phyloP scores from a whole-genome alignment of 2,888 invertebrate species.

The Epinotia nisella region DNA sequence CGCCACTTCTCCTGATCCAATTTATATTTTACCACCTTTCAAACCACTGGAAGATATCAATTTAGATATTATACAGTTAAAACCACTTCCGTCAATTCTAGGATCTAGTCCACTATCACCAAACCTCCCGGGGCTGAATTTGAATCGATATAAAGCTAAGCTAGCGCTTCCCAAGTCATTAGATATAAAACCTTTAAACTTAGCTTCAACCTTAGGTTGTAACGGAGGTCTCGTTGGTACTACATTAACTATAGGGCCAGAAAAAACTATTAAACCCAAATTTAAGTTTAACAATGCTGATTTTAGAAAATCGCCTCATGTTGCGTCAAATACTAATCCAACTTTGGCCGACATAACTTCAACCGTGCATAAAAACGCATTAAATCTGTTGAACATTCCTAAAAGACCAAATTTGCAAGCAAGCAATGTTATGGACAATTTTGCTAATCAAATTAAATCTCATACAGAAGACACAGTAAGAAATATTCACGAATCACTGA shows the following conservation, averaged over 20 bases:
- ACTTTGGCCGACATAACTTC: constrained; percentile 53
- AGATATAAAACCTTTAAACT: constrained; percentile 58
- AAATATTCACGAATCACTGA: constrained; percentile 21
- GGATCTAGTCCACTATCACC: constrained; percentile 43
- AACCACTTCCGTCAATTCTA: constrained; percentile 49
- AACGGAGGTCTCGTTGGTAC: constrained; percentile 54
- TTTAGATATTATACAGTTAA: constrained; percentile 59
- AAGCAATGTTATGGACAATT: constrained; percentile 11
- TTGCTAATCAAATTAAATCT: constrained; percentile 30
- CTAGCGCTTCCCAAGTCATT: constrained; percentile 60
- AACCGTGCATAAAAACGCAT: constrained; percentile 50
- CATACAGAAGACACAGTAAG: constrained; percentile 19
- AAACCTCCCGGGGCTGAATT: constrained; percentile 53
- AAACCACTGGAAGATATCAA: constrained; percentile 55
- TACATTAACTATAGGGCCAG: constrained; percentile 52
- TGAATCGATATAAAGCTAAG: constrained; percentile 62
- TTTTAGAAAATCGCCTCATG: constrained; percentile 8
- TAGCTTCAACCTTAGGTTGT: constrained; percentile 57
- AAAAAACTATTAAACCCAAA: constrained; percentile 44
- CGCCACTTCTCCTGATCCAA: constrained; percentile 52
- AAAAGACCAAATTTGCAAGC: constrained; percentile 12
- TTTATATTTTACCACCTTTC: constrained; percentile 50
- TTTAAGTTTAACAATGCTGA: constrained; percentile 33
- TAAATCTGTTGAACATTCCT: constrained; percentile 31
- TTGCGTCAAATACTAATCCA: constrained; percentile 49